Base-by-base conservation (phyloP, 2,888 invertebrate species). In the Danaus chrysippus region DNA sequence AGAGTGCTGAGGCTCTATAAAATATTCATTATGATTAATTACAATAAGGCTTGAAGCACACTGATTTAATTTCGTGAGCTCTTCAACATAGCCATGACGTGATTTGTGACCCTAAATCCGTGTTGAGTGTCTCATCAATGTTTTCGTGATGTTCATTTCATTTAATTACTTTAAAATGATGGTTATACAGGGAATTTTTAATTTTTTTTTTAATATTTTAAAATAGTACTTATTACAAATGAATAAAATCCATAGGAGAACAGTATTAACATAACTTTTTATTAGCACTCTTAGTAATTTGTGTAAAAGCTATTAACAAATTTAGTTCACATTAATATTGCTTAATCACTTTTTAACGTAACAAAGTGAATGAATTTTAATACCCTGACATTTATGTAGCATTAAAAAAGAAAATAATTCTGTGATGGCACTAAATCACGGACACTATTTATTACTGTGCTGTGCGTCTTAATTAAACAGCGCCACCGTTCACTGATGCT, bases 381-480 rank as follows among this genome's bases (percentile, higher is more conserved):
- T 49, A 17, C 49, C 17, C 10, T 49, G 15, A 5, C 15, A 49
- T 11, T n/a, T 49, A 17, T 49, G 17, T 49, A 1, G 17, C 17
- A 17, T 15, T 17, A 17, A 15, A 49, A 17, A 9, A 17, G 12
- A 8, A 49, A 49, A 10, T 15, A 15, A 49, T 11, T 17, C 17
- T 49, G 49, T 49, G 15, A 17, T 49, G 17, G 17, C 49, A 15
- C 49, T 49, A 49, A 49, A 49, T 49, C 49, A 49, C 49, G 9
- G 15, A 17, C 17, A 49, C 10, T 49, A n/a, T 49, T 15, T 49
- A n/a, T 15, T 17, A 17, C n/a, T 49, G 49, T 17, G 15, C 66
- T 60, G 57, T 66, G 58, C 62, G 58, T 66, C 66, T 66, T 66
- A 62, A 66, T 66, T 66, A 64, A 66, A 66, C 56, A 17, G 17